Base-by-base conservation (phyloP, 1,140 invertebrate genomes). In the Pachyrhynchus sulphureomaculatus region DNA sequence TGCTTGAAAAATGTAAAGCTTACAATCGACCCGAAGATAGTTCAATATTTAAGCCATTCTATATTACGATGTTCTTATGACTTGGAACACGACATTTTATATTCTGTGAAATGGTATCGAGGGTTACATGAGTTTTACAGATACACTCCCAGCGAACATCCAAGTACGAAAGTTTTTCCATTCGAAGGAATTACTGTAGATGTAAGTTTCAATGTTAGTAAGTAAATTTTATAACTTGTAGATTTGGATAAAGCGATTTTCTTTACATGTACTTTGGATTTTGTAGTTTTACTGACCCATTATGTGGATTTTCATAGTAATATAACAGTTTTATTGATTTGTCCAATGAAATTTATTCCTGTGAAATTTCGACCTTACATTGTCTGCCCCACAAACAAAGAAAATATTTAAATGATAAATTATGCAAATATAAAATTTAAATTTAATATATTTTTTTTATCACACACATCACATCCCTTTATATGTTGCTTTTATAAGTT, bases 101-200 rank as follows among this genome's bases (percentile, higher is more conserved):
- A 90, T 77, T 87, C 86, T 1, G 82, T 90, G 53, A 90, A 90
- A 77, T 91, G 88, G 88, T 91, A 91, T 76, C 82, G 88, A 49
- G 88, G 88, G 9, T 79, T 75, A 34, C 79, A 83, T 65, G 87
- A 89, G 75, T 88, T 89, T 76, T 89, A 88, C 74, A 77, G 87
- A 60, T 88, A 82, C 69, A 83, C 84, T 0, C 86, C 86, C 0
- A 84, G 77, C 1, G 85, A 88, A 56, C 75, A 73, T 12, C 86
- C 86, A 1, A 74, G 79, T 0, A 86, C 80, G 1, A 89, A 88
- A 73, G 82, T 83, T 51, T 90, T 90, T 66, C 83, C 84, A 4
- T 80, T 86, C 29, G 74, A 81, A 3, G 87, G 86, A 33, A 86
- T 90, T 41, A 79, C 84, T 65, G 85, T 90, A 39, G 86, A 90